Evolutionary conservation across 2,797 vertebrate species (phyloP).

Genomic region (Triplophysa bombifrons): DNA sequence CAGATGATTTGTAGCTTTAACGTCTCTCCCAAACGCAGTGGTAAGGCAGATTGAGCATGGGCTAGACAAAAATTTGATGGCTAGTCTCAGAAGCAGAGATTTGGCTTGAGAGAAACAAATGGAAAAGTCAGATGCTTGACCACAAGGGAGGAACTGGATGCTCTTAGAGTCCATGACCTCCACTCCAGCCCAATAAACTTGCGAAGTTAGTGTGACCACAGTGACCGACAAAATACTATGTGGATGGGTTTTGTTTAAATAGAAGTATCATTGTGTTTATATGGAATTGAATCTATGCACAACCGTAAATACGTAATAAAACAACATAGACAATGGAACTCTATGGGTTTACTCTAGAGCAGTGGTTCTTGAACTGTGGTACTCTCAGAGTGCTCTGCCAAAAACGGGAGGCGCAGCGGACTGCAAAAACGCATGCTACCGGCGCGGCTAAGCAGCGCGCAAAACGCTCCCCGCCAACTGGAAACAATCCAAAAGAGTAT

Average conservation of each 20-base stretch:
- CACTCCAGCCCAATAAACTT: slow-evolving; percentile 46
- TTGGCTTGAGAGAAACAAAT: slow-evolving; percentile 50
- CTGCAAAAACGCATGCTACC: too few species aligned
- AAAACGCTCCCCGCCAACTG: too few species aligned
- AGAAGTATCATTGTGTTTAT: slow-evolving; percentile 29
- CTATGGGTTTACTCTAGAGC: too few species aligned
- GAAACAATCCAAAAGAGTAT: too few species aligned
- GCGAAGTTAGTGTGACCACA: slow-evolving; percentile 44
- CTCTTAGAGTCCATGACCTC: slow-evolving; percentile 50
- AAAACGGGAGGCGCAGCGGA: too few species aligned
- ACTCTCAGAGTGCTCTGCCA: too few species aligned
- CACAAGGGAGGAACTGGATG: slow-evolving; percentile 45
- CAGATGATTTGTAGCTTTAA: slow-evolving; percentile 34
- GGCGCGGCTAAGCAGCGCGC: too few species aligned
- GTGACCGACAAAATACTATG: slow-evolving; percentile 42
- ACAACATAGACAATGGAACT: neutral
- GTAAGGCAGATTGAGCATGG: slow-evolving; percentile 12
- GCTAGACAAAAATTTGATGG: slow-evolving; percentile 3
- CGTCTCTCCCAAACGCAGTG: slow-evolving; percentile 38
- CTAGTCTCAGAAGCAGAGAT: slow-evolving; percentile 21
- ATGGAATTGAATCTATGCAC: slow-evolving; percentile 28
- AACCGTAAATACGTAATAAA: slow-evolving; percentile 4
- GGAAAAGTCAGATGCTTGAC: slow-evolving; percentile 40
- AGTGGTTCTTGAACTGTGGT: too few species aligned
- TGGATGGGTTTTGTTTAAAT: slow-evolving; percentile 41